phyloP scores from a whole-genome alignment of 1,140 invertebrate genomes.

The Oscheius sp. region DNA sequence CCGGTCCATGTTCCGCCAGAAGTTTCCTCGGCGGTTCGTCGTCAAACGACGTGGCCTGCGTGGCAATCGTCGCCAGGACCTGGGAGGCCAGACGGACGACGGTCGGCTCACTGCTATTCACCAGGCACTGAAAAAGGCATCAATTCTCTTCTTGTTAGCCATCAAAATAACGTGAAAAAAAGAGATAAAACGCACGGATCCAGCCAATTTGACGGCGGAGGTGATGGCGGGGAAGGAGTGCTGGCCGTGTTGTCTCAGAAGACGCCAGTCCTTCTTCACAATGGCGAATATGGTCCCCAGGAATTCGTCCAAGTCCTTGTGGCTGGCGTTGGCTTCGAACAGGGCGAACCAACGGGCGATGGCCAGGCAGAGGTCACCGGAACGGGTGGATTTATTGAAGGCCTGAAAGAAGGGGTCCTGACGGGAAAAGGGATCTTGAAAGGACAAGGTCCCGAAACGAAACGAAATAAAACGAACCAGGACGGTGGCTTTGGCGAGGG shows the following conservation, averaged over 20 bases:
- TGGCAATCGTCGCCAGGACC: slow-evolving; percentile 9
- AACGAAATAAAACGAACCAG: background rate
- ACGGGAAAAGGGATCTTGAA: background rate
- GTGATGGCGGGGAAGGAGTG: background rate
- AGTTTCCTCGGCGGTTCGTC: background rate
- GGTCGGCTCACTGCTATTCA: slow-evolving; percentile 3
- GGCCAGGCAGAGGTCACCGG: background rate
- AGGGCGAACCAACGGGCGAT: background rate
- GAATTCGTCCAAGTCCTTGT: background rate
- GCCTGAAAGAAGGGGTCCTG: no score
- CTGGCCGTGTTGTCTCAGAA: background rate
- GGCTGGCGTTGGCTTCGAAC: background rate
- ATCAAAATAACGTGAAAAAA: background rate
- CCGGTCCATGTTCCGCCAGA: slow-evolving; percentile 12
- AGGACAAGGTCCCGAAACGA: background rate
- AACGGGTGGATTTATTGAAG: background rate
- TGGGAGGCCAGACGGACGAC: slow-evolving; percentile 19
- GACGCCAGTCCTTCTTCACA: background rate
- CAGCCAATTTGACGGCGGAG: background rate
- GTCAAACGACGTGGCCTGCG: background rate
- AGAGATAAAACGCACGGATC: no score
- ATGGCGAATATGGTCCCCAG: background rate
- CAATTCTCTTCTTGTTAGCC: background rate
- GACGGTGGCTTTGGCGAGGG: slow-evolving; percentile 11
- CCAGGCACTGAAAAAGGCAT: background rate